phyloP scores from a whole-genome alignment of 2,113 vertebrate genomes.

The Calyptomena viridis region DNA sequence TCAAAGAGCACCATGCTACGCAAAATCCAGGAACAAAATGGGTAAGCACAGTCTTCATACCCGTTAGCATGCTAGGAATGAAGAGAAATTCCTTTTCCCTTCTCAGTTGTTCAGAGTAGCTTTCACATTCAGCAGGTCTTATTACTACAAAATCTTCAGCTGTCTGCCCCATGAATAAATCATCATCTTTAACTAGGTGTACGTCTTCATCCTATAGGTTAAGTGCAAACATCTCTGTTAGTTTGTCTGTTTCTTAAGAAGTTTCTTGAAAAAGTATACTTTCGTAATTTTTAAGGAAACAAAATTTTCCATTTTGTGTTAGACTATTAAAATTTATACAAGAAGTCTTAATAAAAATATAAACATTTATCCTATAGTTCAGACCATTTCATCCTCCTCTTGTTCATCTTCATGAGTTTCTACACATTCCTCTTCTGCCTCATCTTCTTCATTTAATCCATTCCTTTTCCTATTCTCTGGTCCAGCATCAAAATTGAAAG shows the following conservation, averaged over 20 bases:
- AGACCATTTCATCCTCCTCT: constrained; percentile 55
- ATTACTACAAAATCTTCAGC: constrained; percentile 80
- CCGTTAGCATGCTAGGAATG: constrained; percentile 79
- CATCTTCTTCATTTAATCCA: constrained; percentile 54
- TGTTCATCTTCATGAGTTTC: constrained; percentile 26
- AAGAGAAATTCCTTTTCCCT: constrained; percentile 83
- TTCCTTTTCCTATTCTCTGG: constrained; percentile 56
- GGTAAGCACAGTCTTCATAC: constrained; percentile 56
- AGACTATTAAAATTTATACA: background rate
- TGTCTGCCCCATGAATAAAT: constrained; percentile 76
- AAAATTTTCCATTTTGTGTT: background rate
- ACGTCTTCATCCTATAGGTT: constrained; percentile 79
- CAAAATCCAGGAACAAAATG: background rate
- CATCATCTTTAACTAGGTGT: constrained; percentile 69
- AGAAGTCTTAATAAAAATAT: background rate
- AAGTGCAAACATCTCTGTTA: background rate
- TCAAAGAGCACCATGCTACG: background rate
- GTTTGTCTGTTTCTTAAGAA: background rate
- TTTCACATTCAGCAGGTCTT: constrained; percentile 79
- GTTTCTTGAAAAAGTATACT: background rate
- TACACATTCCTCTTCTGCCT: constrained; percentile 57
- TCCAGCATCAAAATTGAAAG: constrained; percentile 87
- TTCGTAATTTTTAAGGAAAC: background rate
- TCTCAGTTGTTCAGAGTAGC: constrained; percentile 68
- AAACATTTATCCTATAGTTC: background rate